These are phyloP conservation scores for Ibycter americanus DNA, from an alignment of 2,797 vertebrate species.

Conservation along the genomic window DNA sequence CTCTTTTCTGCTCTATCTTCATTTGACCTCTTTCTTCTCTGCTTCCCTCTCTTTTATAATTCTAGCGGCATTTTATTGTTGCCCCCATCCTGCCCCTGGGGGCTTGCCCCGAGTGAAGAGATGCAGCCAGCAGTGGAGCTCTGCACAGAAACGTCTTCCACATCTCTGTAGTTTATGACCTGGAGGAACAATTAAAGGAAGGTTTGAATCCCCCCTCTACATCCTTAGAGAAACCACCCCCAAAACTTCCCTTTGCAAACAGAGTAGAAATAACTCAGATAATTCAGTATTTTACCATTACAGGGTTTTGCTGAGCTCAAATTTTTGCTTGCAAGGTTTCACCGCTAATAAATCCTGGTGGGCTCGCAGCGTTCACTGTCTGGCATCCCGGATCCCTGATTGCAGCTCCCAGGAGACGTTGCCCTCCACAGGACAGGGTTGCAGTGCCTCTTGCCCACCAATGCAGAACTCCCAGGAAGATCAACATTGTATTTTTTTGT, in stretches of 20 bases:
- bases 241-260: background rate
- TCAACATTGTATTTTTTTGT: background rate
- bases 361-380: background rate
- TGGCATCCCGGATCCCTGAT: background rate
- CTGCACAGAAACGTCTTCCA: background rate
- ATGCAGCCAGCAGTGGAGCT: background rate
- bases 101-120: rapidly evolving
- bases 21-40: background rate
- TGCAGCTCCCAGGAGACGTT: background rate
- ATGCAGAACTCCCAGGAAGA: background rate
- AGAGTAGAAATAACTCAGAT: background rate
- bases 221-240: background rate
- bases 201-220: background rate
- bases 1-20: background rate
- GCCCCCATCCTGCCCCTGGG: background rate
- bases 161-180: background rate
- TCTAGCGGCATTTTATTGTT: background rate
- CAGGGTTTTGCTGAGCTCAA: background rate
- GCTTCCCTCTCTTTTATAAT: background rate
- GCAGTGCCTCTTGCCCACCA: background rate
- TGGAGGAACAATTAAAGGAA: background rate
- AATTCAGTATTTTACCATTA: background rate
- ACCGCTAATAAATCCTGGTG: background rate
- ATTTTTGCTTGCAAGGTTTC: background rate
- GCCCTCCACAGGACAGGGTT: background rate